Evolutionary conservation across 2,113 vertebrate species (phyloP), one percentile per base, ranked within the genome.

Genomic region (Macquaria ambigua): DNA sequence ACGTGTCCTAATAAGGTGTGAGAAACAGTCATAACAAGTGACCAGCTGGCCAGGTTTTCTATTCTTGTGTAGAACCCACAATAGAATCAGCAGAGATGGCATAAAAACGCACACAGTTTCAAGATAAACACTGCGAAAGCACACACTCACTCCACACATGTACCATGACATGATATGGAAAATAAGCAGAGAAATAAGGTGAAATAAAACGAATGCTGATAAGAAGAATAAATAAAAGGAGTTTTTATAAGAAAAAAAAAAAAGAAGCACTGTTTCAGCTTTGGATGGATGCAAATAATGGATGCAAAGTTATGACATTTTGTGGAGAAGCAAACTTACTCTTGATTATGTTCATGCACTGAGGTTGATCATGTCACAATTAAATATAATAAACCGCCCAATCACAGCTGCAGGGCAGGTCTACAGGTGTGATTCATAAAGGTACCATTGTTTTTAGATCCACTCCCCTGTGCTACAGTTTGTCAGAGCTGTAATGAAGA

Each of bases 31-130:
- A 52, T 62, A 43, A 85, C 63, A 67, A 79, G 58, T 56, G 8
- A 66, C 71, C 83, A 85, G 80, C 79, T 74, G 79, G 46, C 56
- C 20, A 76, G 67, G 56, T 62, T 83, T 76, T 87, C 81, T 89
- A 83, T 89, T 91, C 87, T 75, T 50, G 83, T 85, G 39, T 7
- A 23, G 43, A 81, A 48, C 77, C 68, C 69, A 87, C 59, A 87
- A 79, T 69, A 79, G 77, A 74, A 90, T 70, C 74, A 72, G 25
- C 76, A 74, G 21, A 52, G 46, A 70, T 16, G 31, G 11, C 50
- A 55, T 21, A 14, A 21, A 39, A 64, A 48, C 39, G 5, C n/a
- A 37, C 21, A 43, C 8, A 3, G 41, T 28, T 28, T 37, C 21
- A 8, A 70, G 15, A 53, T 12, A 25, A 46, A 53, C 74, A 43